Base-by-base conservation (phyloP, 1,140 invertebrate species). In the Achatina immaculata region DNA sequence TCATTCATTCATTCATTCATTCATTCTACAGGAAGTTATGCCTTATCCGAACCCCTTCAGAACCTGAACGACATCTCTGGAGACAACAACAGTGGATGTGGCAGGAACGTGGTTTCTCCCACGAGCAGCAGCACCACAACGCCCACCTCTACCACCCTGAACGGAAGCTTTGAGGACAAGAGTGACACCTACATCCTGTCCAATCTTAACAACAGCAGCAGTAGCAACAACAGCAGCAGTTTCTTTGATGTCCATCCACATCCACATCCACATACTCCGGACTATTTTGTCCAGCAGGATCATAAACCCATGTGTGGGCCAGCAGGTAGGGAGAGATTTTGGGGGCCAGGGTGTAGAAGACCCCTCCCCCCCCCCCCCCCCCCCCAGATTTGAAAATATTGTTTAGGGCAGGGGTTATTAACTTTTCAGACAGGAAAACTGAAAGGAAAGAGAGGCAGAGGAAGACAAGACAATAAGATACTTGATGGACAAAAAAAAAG, bases 171-270 rank as follows among this genome's bases (percentile, higher is more conserved):
- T 34, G 58, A 62, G 58, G 58, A 62, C 31, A 62, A 62, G 31
- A 62, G 31, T 31, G 58, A 62, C n/a, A 62, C 58, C 16, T 62
- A 62, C n/a, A 62, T 62, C 28, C 28, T 62, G n/a, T 62, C 58
- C 31, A 28, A 62, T 1, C 28, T 62, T 2, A 62, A 62, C 58
- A 62, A 19, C 58, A 62, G 58, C 58, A 62, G 58, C n/a, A 62
- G 21, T 28, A 48, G 19, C 45, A 48, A 48, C 45, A 48, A 48
- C 19, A 48, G 7, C 7, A 28, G 58, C 28, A 62, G 58, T 16
- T 62, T 62, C 16, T 62, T 62, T 62, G n/a, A 62, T 3, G 28
- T 31, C 1, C 58, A 62, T 34, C 58, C 58, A 2, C 58, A 62
- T 16, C 58, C 58, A 2, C 58, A 62, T 16, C 58, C 28, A 9